Percentiles rank a stretch among this genome's conserved stretches.
Evolutionary conservation across 1,140 invertebrate genomes (phyloP).

Genomic region (Brachionus rubens): DNA sequence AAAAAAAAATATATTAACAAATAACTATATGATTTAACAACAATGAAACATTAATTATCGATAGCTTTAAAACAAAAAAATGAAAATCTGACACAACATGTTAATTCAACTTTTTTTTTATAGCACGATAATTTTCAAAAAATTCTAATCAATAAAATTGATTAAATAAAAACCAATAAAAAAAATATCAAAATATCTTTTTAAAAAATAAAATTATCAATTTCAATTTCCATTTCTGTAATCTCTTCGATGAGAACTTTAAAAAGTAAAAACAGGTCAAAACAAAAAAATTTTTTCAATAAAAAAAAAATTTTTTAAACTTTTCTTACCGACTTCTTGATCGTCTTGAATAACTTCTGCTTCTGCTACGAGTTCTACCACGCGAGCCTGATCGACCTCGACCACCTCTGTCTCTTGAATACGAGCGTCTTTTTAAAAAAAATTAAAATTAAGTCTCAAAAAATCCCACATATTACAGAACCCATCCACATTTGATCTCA

Average conservation of each 20-base stretch:
- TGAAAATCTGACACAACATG: too few species aligned
- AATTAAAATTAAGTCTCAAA: not conserved
- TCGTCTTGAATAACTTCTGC: constrained; percentile 23
- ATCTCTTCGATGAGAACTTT: not conserved
- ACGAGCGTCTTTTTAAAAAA: constrained; percentile 12
- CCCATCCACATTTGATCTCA: too few species aligned
- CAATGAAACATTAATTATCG: too few species aligned
- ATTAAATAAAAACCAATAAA: not conserved
- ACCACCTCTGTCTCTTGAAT: constrained; percentile 28
- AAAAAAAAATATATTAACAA: too few species aligned
- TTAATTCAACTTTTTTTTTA: too few species aligned
- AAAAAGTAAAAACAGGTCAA: not conserved
- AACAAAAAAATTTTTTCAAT: not conserved
- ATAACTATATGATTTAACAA: too few species aligned
- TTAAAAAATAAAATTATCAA: not conserved
- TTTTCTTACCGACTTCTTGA: not conserved
- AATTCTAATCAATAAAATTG: not conserved
- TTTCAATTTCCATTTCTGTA: too few species aligned
- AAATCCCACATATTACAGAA: not conserved
- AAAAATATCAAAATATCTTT: not conserved
- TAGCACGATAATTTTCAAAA: too few species aligned
- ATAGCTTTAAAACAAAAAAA: too few species aligned
- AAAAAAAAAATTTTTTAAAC: not conserved
- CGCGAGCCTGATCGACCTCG: not conserved
- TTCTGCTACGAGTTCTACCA: not conserved